phyloP scores from a whole-genome alignment of 2,113 vertebrate species.

The Ciconia boyciana region DNA sequence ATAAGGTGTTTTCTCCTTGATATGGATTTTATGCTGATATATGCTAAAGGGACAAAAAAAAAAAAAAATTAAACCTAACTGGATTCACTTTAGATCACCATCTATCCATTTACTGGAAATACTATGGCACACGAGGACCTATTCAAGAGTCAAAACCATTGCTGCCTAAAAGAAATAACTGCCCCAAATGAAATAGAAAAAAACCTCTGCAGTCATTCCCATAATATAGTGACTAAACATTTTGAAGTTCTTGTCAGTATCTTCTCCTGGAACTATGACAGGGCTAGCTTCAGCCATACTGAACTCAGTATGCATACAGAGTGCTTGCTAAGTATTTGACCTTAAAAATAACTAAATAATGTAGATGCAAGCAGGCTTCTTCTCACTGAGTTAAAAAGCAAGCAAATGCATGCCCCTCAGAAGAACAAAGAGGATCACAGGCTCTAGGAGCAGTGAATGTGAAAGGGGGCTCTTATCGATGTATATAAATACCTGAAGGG shows the following conservation, averaged over 20 bases:
- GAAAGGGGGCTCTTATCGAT: accelerated
- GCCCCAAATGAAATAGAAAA: background rate
- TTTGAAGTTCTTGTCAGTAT: background rate
- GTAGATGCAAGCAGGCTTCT: background rate
- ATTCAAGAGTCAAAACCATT: background rate
- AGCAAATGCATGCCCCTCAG: background rate
- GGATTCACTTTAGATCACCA: background rate
- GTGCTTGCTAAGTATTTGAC: background rate
- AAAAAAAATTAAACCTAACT: background rate
- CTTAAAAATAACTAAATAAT: background rate
- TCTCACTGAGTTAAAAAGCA: background rate
- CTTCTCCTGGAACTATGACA: background rate
- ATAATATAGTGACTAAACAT: background rate
- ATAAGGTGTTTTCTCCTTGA: background rate
- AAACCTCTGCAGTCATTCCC: background rate
- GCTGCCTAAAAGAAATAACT: background rate
- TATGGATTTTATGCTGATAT: background rate
- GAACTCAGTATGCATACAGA: background rate
- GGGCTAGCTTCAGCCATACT: background rate
- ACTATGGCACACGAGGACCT: background rate
- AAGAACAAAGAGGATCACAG: background rate
- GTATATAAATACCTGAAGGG: background rate
- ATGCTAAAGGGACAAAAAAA: background rate
- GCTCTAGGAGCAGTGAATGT: background rate
- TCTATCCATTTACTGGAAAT: background rate